Conservation (phyloP, 1,140 invertebrate genomes). For the Drosophila suzukii region DNA sequence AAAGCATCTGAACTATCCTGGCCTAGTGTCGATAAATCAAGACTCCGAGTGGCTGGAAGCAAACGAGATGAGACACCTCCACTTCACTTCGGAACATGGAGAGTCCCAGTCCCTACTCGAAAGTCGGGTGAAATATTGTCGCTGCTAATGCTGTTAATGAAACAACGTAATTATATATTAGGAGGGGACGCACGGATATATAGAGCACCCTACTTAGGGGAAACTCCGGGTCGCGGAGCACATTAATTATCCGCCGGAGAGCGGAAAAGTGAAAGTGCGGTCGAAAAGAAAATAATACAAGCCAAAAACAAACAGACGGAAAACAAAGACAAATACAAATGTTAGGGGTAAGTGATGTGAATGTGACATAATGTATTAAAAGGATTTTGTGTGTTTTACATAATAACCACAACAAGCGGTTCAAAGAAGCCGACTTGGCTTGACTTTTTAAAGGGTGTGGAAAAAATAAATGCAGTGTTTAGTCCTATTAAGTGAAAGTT, state of each 20-base stretch:
- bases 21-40: constrained; percentile 74
- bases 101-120: constrained; percentile 27
- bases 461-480: background rate
- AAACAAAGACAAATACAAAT: constrained; percentile 64
- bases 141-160: constrained; percentile 81
- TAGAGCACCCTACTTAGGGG: constrained; percentile 68
- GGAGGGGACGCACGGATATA: constrained; percentile 46
- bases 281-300: constrained; percentile 27
- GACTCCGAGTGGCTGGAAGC: constrained; percentile 20
- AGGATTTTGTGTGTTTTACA: constrained; percentile 65
- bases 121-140: constrained; percentile 73
- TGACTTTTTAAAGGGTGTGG: background rate
- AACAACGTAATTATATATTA: constrained; percentile 79
- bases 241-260: constrained; percentile 73
- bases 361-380: constrained; percentile 69
- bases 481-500: background rate
- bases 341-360: constrained; percentile 42
- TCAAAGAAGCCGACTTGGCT: constrained; percentile 20
- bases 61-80: constrained; percentile 23
- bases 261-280: constrained; percentile 40
- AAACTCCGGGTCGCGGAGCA: constrained; percentile 46
- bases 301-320: constrained; percentile 24
- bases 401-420: constrained; percentile 30
- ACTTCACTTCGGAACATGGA: constrained; percentile 40
- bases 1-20: constrained; percentile 63